Base-by-base conservation (phyloP, 2,888 invertebrate species). In the Hirtodrosophila confusa region DNA sequence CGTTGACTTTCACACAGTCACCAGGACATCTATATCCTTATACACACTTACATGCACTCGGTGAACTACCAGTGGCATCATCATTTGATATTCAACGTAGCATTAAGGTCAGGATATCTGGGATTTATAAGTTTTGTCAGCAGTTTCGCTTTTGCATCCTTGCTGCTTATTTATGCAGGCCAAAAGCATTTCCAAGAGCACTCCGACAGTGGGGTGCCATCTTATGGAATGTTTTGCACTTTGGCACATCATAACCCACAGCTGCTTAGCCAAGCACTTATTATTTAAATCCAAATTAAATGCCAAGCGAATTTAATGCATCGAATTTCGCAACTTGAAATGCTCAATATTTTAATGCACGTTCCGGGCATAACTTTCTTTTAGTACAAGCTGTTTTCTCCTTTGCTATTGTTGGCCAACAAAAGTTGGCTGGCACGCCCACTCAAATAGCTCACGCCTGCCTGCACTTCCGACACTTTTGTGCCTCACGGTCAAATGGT, bases 21-120 rank as follows among this genome's bases (percentile, higher is more conserved):
- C 33, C 37, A 9, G 24, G 40, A 58, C 37, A 37, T 27, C 27
- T 27, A 27, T 27, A 27, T 27, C 27, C 6, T 3, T 44, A 48
- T 17, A 50, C 44, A 23, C 35, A 61, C 44, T 39, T 43, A 48
- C 49, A 43, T 17, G 50, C 66, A 58, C 49, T 55, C 68, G 68
- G 56, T 45, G 55, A 48, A 48, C 24, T 63, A 66, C 45, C 61
- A 67, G 49, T 53, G 63, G 50, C 67, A 73, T 69, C 89, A 86
- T 78, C 84, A 88, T 88, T 88, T 86, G 55, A 72, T 85, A 88
- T 86, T 88, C 88, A 88, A 69, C 78, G 73, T 69, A 67, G 90
- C 89, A 88, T 88, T 89, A 89, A 86, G 89, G 86, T 84, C 89
- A 89, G 89, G 79, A 88, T 87, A 88, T 88, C 80, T 79, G 75